A percentile compares a stretch with the other conserved stretches of the same genome.
Conservation (phyloP, 1,140 invertebrate species). For the Diploscapter pachys region DNA sequence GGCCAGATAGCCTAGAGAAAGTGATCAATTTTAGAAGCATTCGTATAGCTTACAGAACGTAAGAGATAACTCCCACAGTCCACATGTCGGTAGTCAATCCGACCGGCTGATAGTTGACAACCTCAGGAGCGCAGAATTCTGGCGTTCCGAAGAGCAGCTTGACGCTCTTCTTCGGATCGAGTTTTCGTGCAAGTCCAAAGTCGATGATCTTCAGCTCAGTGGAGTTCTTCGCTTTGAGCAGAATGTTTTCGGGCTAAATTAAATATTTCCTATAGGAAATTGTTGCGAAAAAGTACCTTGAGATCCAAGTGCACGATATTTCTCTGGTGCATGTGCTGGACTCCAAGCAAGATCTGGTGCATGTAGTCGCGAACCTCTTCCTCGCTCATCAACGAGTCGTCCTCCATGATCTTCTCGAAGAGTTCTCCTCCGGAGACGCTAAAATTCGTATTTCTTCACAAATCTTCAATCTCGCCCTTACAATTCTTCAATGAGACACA, state of each 20-base stretch:
- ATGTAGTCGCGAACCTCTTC: constrained; percentile 78
- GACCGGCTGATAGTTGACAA: constrained; percentile 95
- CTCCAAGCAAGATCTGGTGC: constrained; percentile 91
- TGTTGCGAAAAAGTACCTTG: constrained; percentile 70
- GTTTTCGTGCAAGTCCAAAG: constrained; percentile 87
- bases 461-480: constrained; percentile 50
- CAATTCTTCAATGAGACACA: constrained; percentile 65
- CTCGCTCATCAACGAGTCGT: constrained; percentile 93
- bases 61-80: constrained; percentile 93
- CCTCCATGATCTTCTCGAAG: constrained; percentile 94
- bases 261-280: constrained; percentile 12
- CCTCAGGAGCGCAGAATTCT: constrained; percentile 96
- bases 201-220: constrained; percentile 97
- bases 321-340: constrained; percentile 89
- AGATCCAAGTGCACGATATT: constrained; percentile 91
- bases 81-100: constrained; percentile 93
- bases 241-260: constrained; percentile 86
- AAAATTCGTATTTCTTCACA: constrained; percentile 14
- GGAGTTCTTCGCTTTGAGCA: constrained; percentile 86
- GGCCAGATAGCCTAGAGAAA: constrained; percentile 76
- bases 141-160: constrained; percentile 92
- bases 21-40: constrained; percentile 20
- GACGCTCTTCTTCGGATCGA: constrained; percentile 83
- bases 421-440: constrained; percentile 77
- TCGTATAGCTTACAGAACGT: constrained; percentile 82